Percentiles rank a stretch among this genome's conserved stretches.
phyloP scores from a whole-genome alignment of 2,797 vertebrate species.

The Hipposideros larvatus region DNA sequence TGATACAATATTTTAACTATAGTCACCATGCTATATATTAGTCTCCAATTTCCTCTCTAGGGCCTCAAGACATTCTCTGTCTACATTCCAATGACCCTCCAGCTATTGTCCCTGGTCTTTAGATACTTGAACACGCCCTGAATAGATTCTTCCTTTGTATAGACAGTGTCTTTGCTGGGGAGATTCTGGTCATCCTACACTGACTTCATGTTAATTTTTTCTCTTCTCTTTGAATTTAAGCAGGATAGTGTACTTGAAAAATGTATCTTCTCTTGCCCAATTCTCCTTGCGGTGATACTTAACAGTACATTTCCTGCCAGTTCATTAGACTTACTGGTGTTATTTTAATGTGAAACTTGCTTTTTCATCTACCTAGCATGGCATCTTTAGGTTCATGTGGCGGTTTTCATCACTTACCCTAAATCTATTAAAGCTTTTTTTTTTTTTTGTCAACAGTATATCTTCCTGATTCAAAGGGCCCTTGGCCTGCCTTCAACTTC shows the following conservation, averaged over 20 bases:
- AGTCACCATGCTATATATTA: no score
- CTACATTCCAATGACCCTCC: background rate
- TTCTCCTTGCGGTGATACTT: background rate
- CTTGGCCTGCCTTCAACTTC: background rate
- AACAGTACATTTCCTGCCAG: background rate
- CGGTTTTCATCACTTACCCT: background rate
- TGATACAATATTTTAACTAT: fast-evolving
- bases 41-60: background rate
- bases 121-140: background rate
- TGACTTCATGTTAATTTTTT: background rate
- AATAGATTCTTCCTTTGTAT: background rate
- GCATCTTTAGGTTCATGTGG: background rate
- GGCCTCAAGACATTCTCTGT: background rate
- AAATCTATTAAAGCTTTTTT: background rate
- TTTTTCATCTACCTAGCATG: background rate
- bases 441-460: background rate
- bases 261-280: background rate
- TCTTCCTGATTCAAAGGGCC: background rate
- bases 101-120: background rate
- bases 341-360: background rate
- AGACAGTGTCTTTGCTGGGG: background rate
- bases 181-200: background rate
- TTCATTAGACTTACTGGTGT: background rate
- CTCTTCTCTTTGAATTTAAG: background rate
- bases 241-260: background rate